Conservation (phyloP, 2,888 invertebrate species). For the Stenchaetothrips biformis region DNA sequence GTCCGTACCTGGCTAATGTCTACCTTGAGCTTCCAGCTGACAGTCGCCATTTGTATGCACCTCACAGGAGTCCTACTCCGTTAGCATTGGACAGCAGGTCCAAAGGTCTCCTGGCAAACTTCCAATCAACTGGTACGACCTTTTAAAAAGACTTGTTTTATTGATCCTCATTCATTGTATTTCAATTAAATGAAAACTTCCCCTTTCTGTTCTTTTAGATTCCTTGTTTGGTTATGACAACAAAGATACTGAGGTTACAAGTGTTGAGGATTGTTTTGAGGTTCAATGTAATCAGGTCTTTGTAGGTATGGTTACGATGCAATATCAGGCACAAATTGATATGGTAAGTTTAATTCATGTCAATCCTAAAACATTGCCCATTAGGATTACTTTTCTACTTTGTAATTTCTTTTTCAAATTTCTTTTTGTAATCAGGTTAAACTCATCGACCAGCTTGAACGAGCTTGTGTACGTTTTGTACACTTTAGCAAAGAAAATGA, state of each 20-base stretch:
- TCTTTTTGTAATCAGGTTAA: constrained; percentile 54
- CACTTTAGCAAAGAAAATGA: constrained; percentile 98
- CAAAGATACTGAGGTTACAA: constrained; percentile 67
- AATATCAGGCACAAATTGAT: constrained; percentile 91
- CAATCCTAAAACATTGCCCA: neutral
- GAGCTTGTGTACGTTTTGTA: constrained; percentile 93
- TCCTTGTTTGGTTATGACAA: constrained; percentile 71
- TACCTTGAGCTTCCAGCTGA: constrained; percentile 75
- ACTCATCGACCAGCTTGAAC: constrained; percentile 81
- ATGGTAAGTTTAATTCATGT: constrained; percentile 54
- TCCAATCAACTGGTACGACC: constrained; percentile 52
- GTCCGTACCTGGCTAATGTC: constrained; percentile 55
- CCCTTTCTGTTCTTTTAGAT: constrained; percentile 51
- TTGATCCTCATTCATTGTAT: neutral
- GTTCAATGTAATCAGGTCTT: constrained; percentile 90
- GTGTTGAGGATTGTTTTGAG: constrained; percentile 78
- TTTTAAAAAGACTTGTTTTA: constrained; percentile 22
- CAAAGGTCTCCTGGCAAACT: constrained; percentile 51
- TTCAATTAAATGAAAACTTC: neutral
- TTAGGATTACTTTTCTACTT: neutral
- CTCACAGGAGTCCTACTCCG: constrained; percentile 57
- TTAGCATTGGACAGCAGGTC: constrained; percentile 53
- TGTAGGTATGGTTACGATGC: constrained; percentile 98
- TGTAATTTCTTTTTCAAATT: constrained; percentile 3
- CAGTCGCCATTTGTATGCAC: constrained; percentile 56